Conservation (phyloP, 2,797 vertebrate genomes). For the Pseudomugil tenellus region DNA sequence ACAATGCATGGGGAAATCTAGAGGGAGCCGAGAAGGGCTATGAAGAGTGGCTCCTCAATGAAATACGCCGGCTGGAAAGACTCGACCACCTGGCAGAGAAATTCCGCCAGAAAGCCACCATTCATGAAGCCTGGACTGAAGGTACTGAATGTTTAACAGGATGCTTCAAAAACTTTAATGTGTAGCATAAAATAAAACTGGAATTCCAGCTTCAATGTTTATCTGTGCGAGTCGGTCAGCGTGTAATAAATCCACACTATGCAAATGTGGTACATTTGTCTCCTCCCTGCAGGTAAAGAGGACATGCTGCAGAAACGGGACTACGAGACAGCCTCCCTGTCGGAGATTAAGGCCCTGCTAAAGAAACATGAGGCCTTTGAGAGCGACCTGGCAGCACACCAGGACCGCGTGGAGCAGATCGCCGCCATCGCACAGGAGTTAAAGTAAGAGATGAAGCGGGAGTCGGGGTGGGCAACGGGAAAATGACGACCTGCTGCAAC, state of each 20-base stretch:
- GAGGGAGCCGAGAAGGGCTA: conserved; percentile 98
- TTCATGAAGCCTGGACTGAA: conserved; percentile 96
- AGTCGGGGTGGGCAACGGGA: neutral
- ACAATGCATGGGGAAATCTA: conserved; percentile 92
- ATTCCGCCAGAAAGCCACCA: conserved; percentile 97
- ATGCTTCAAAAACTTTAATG: neutral
- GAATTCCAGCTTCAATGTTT: neutral
- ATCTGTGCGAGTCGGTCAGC: neutral
- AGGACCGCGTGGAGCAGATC: conserved; percentile 98
- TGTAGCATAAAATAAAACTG: neutral
- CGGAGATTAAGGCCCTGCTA: conserved; percentile 96
- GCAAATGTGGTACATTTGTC: neutral
- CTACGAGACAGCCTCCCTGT: conserved; percentile 93
- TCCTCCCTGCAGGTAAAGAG: conserved; percentile 89
- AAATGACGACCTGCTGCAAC: neutral
- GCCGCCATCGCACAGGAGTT: conserved; percentile 98
- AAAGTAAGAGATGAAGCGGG: conserved; percentile 83
- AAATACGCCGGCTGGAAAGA: conserved; percentile 95
- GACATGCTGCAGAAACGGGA: conserved; percentile 92
- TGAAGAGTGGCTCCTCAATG: conserved; percentile 97
- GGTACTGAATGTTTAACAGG: conserved; percentile 56
- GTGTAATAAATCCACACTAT: neutral
- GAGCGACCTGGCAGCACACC: conserved; percentile 96
- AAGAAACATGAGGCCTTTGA: conserved; percentile 99
- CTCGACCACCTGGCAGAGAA: conserved; percentile 98